phyloP scores from a whole-genome alignment of 1,140 invertebrate species.

The Diorhabda sublineata region DNA sequence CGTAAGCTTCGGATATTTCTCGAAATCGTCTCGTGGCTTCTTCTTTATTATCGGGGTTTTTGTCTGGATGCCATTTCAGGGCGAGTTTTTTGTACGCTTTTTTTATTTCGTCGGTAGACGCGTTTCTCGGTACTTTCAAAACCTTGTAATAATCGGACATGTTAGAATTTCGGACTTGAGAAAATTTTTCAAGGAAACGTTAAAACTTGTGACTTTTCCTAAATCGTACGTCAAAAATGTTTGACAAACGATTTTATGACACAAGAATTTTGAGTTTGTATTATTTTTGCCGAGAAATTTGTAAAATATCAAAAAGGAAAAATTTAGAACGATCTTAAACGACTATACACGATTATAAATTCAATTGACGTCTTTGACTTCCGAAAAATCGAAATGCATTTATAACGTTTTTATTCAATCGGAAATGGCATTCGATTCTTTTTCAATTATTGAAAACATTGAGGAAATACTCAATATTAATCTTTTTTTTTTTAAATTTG shows the following conservation, averaged over 20 bases:
- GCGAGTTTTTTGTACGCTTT: constrained; percentile 12
- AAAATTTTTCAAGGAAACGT: neutral
- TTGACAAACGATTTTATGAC: neutral
- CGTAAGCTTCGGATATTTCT: constrained; percentile 83
- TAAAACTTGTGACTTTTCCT: neutral
- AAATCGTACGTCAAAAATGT: neutral
- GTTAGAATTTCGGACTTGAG: neutral
- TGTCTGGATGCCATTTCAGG: constrained; percentile 17
- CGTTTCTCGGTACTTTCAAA: constrained; percentile 8
- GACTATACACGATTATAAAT: too few relatives aligned
- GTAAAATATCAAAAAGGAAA: too few relatives aligned
- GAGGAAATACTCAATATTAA: too few relatives aligned
- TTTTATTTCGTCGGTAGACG: constrained; percentile 11
- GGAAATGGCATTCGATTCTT: too few relatives aligned
- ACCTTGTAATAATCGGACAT: constrained; percentile 15
- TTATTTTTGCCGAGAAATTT: too few relatives aligned
- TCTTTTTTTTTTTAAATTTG: too few relatives aligned
- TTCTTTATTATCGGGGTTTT: constrained; percentile 12
- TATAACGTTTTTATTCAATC: too few relatives aligned
- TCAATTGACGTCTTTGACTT: too few relatives aligned
- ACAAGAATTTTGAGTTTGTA: too few relatives aligned
- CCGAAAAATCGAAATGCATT: too few relatives aligned
- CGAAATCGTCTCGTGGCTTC: constrained; percentile 7
- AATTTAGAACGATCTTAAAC: too few relatives aligned
- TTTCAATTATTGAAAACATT: too few relatives aligned